Percentiles rank a stretch among this genome's conserved stretches.
These are phyloP conservation scores for Vanessa cardui DNA, from an alignment of 2,888 invertebrate genomes.

Conservation along the genomic window DNA sequence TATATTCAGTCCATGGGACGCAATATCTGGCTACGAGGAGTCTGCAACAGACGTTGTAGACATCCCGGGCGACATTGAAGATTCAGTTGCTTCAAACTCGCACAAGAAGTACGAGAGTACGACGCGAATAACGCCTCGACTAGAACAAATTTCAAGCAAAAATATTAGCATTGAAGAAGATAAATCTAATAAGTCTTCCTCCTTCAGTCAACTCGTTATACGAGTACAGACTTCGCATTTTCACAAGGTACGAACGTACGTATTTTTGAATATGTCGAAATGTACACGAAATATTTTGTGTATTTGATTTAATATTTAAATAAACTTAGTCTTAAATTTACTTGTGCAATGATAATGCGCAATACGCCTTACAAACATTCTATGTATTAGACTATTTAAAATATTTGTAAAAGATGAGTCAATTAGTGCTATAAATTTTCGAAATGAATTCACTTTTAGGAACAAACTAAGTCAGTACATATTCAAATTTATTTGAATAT, in stretches of 20 bases:
- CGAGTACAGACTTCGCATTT: conserved; percentile 78
- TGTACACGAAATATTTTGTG: background rate
- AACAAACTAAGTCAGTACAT: too few relatives aligned
- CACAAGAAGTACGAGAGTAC: conserved; percentile 61
- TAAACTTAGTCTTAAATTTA: too few relatives aligned
- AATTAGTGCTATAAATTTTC: too few relatives aligned
- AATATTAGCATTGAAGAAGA: conserved; percentile 75
- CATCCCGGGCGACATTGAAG: conserved; percentile 71
- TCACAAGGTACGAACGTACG: conserved; percentile 61
- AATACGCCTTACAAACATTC: too few relatives aligned
- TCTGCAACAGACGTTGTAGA: conserved; percentile 75
- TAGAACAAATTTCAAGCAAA: conserved; percentile 73
- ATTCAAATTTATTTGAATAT: too few relatives aligned
- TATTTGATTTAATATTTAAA: too few relatives aligned
- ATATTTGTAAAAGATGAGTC: too few relatives aligned
- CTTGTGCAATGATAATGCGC: too few relatives aligned
- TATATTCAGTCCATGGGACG: conserved; percentile 81
- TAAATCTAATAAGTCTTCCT: conserved; percentile 77
- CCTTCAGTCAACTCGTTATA: conserved; percentile 78
- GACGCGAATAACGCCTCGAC: conserved; percentile 54
- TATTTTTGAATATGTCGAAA: background rate
- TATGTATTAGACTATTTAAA: too few relatives aligned
- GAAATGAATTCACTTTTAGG: too few relatives aligned
- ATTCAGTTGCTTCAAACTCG: conserved; percentile 51
- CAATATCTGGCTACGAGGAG: conserved; percentile 75